A percentile compares a stretch with the other conserved stretches of the same genome.
Conservation (phyloP, 2,888 invertebrate genomes). For the Tetanocera ferruginea region DNA sequence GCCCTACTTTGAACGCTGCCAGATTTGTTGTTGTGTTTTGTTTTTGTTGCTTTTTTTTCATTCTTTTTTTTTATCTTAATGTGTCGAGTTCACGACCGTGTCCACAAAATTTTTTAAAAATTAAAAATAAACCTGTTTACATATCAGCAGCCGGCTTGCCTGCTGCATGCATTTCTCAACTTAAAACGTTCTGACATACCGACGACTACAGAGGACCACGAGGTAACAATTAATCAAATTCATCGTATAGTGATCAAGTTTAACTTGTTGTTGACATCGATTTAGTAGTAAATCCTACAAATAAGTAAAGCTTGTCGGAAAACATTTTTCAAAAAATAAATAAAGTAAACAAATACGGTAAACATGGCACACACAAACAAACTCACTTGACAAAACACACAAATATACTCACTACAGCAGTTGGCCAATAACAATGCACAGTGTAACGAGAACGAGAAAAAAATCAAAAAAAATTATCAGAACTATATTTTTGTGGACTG, state of each 20-base stretch:
- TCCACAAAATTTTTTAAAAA: too few species aligned
- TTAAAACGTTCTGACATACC: too few species aligned
- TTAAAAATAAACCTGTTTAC: too few species aligned
- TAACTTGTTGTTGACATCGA: conserved; percentile 24
- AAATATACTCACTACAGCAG: too few species aligned
- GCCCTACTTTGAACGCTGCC: too few species aligned
- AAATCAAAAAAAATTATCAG: not conserved
- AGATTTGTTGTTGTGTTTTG: too few species aligned
- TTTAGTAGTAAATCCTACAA: conserved; percentile 20
- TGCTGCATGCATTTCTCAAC: too few species aligned
- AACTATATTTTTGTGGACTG: too few species aligned
- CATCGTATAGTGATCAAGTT: not conserved
- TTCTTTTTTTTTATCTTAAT: too few species aligned
- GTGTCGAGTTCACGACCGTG: too few species aligned
- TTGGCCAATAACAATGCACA: not conserved
- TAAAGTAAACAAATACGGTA: conserved; percentile 2
- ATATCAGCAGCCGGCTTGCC: too few species aligned
- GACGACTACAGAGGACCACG: not conserved
- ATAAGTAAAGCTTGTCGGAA: conserved; percentile 11
- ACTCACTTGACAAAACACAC: not conserved
- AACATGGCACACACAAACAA: not conserved
- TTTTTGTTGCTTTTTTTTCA: too few species aligned
- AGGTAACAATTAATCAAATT: conserved; percentile 10
- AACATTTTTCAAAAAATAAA: conserved; percentile 25
- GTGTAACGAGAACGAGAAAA: not conserved